A percentile compares a stretch with the other conserved stretches of the same genome.
phyloP scores from a whole-genome alignment of 1,140 invertebrate species.

The Akabosia matsudoensis region DNA sequence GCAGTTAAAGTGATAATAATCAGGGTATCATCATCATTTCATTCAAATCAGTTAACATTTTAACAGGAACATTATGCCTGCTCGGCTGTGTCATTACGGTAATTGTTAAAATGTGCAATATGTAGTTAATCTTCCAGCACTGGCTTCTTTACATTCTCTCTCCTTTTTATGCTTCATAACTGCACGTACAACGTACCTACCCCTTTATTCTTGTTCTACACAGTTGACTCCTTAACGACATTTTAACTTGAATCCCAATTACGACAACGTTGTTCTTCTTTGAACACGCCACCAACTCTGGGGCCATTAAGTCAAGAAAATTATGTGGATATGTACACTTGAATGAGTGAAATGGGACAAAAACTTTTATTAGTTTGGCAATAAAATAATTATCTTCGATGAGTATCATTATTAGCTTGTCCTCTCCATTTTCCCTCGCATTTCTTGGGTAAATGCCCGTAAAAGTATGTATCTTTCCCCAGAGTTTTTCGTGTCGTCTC shows the following conservation, averaged over 20 bases:
- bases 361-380: conserved; percentile 16
- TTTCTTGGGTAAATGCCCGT: background rate
- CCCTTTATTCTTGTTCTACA: too few relatives aligned
- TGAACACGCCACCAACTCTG: too few relatives aligned
- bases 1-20: background rate
- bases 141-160: too few relatives aligned
- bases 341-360: conserved; percentile 13
- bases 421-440: background rate
- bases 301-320: too few relatives aligned
- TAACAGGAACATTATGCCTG: background rate
- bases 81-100: background rate
- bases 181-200: too few relatives aligned
- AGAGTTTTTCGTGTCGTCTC: background rate
- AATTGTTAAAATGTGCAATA: background rate
- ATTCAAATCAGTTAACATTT: conserved; percentile 2
- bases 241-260: too few relatives aligned
- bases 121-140: too few relatives aligned
- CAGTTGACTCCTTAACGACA: too few relatives aligned
- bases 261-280: too few relatives aligned
- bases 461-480: too few relatives aligned
- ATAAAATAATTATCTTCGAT: conserved; percentile 23
- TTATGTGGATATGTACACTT: background rate
- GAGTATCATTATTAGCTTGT: conserved; percentile 17
- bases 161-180: too few relatives aligned
- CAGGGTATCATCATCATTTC: background rate